Percentiles rank a stretch among this genome's conserved stretches.
These are phyloP conservation scores for Isichthys henryi DNA, from an alignment of 2,113 vertebrate genomes.

Conservation along the genomic window DNA sequence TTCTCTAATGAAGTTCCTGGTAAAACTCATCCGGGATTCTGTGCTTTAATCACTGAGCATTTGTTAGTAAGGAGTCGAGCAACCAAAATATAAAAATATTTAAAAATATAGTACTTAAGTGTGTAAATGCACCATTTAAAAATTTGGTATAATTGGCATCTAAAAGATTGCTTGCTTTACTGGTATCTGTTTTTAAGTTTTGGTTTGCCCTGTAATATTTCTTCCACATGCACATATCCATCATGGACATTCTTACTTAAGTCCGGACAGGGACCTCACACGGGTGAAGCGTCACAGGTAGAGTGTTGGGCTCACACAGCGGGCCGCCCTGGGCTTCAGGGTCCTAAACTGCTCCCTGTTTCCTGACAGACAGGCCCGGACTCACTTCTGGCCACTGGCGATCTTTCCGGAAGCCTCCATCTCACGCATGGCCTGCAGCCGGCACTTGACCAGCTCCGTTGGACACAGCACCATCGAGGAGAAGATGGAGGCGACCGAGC, in stretches of 20 bases:
- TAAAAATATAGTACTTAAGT: neutral
- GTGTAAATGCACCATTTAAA: neutral
- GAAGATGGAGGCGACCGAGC: constrained; percentile 86
- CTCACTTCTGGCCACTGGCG: constrained; percentile 75
- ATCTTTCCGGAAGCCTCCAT: constrained; percentile 82
- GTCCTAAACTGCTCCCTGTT: neutral
- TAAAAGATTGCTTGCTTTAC: neutral
- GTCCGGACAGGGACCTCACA: neutral
- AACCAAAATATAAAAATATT: neutral
- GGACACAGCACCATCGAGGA: constrained; percentile 87
- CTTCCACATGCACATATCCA: neutral
- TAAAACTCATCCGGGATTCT: neutral
- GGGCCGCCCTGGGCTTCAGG: neutral
- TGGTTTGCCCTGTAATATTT: neutral
- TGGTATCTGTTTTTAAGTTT: neutral
- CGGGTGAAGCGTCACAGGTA: neutral
- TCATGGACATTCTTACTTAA: neutral
- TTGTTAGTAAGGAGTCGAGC: neutral
- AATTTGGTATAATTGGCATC: neutral
- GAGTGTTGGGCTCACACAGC: neutral
- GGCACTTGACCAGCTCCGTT: constrained; percentile 91
- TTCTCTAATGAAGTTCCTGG: neutral
- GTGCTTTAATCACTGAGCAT: neutral
- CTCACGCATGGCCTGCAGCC: constrained; percentile 90
- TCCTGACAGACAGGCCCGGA: neutral